A percentile compares a stretch with the other conserved stretches of the same genome.
Conservation (phyloP, 1,140 invertebrate genomes). For the Aphelenchoides besseyi region DNA sequence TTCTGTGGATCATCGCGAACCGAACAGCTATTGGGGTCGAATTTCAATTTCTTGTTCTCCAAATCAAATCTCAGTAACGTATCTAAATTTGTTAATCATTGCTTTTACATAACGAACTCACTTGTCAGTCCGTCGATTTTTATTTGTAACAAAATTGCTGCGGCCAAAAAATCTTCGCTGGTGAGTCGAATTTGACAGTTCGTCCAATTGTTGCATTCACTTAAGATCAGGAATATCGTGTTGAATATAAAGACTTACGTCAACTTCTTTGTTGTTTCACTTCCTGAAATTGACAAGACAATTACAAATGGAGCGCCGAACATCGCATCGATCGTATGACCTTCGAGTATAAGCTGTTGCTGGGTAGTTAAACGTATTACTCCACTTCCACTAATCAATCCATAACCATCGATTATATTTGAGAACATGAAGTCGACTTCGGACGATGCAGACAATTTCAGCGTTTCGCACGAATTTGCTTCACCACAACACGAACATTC, state of each 20-base stretch:
- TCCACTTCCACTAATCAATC: neutral
- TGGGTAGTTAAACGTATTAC: neutral
- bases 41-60: neutral
- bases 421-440: neutral
- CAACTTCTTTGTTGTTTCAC: neutral
- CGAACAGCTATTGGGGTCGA: neutral
- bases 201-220: neutral
- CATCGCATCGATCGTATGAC: neutral
- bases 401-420: neutral
- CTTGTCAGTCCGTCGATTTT: neutral
- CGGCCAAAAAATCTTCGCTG: neutral
- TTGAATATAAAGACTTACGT: neutral
- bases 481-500: neutral
- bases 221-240: neutral
- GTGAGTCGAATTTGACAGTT: neutral
- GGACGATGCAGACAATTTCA: neutral
- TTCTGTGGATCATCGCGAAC: neutral
- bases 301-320: neutral
- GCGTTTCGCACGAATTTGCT: neutral
- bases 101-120: neutral
- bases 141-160: neutral
- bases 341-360: neutral
- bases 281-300: neutral
- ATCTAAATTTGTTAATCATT: neutral
- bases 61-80: neutral